phyloP scores from a whole-genome alignment of 2,888 invertebrate genomes.

The Caenorhabditis sp. region DNA sequence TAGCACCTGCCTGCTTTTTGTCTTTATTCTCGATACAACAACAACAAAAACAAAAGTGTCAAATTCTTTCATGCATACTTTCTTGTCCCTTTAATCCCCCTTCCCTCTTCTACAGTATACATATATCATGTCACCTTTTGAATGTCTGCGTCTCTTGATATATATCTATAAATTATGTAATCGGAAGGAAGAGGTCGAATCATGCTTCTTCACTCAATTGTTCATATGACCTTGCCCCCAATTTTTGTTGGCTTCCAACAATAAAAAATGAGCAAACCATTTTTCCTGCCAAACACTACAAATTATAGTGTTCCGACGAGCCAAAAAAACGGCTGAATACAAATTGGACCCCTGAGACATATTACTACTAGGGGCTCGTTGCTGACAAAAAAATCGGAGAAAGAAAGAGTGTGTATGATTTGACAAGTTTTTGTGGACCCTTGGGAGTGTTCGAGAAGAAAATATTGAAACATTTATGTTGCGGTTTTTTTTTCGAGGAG shows the following conservation, averaged over 20 bases:
- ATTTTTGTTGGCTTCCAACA: not conserved
- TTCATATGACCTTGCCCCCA: conserved; percentile 3
- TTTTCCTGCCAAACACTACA: not conserved
- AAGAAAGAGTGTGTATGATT: not conserved
- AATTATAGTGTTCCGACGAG: conserved; percentile 2
- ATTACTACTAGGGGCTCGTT: conserved; percentile 7
- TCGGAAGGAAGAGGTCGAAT: conserved; percentile 3
- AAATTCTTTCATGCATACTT: not conserved
- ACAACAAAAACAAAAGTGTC: not conserved
- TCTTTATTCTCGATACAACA: not conserved
- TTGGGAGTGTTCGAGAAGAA: no score
- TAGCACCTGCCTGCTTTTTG: conserved; percentile 5
- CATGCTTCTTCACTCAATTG: conserved; percentile 6
- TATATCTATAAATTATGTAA: conserved; percentile 18
- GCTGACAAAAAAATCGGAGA: no score
- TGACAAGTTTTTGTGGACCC: not conserved
- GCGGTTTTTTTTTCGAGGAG: not conserved
- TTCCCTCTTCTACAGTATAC: not conserved
- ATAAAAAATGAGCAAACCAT: no score
- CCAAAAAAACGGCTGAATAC: not conserved
- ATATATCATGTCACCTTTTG: not conserved
- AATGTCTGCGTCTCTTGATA: conserved; percentile 1
- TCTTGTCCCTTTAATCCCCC: not conserved
- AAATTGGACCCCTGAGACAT: conserved; percentile 9
- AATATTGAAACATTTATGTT: not conserved